phyloP scores from a whole-genome alignment of 2,888 invertebrate genomes.

The Drosophila mimica region DNA sequence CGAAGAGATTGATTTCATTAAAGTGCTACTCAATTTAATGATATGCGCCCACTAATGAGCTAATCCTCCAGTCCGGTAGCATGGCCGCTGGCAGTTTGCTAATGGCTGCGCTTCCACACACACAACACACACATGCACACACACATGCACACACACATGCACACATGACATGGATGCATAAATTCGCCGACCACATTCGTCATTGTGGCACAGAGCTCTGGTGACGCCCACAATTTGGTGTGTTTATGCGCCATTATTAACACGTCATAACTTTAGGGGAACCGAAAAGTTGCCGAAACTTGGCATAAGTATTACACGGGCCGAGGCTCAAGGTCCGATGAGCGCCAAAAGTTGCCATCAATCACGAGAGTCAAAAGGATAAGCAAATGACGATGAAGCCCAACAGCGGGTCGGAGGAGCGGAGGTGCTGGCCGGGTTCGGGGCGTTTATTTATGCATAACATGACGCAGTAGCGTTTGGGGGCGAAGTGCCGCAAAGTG shows the following conservation, averaged over 20 bases:
- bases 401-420: not conserved
- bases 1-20: not conserved
- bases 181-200: not conserved
- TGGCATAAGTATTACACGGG: constrained; percentile 31
- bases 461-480: constrained; percentile 55
- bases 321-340: constrained; percentile 19
- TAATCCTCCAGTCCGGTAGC: constrained; percentile 35
- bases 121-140: constrained; percentile 26
- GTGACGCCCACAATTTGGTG: constrained; percentile 76
- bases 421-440: constrained; percentile 25
- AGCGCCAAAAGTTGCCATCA: constrained; percentile 73
- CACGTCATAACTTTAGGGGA: constrained; percentile 82
- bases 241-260: constrained; percentile 82
- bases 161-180: constrained; percentile 15
- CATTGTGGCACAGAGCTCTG: constrained; percentile 26
- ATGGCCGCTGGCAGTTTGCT: constrained; percentile 41
- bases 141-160: constrained; percentile 14
- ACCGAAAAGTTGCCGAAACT: constrained; percentile 57
- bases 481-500: constrained; percentile 73
- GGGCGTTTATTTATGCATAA: constrained; percentile 83
- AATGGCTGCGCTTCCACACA: constrained; percentile 40
- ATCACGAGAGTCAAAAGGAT: constrained; percentile 70
- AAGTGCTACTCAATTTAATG: not conserved
- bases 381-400: constrained; percentile 65
- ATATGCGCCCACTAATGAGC: constrained; percentile 30